phyloP scores from a whole-genome alignment of 2,888 invertebrate species.

The Mimas tiliae region DNA sequence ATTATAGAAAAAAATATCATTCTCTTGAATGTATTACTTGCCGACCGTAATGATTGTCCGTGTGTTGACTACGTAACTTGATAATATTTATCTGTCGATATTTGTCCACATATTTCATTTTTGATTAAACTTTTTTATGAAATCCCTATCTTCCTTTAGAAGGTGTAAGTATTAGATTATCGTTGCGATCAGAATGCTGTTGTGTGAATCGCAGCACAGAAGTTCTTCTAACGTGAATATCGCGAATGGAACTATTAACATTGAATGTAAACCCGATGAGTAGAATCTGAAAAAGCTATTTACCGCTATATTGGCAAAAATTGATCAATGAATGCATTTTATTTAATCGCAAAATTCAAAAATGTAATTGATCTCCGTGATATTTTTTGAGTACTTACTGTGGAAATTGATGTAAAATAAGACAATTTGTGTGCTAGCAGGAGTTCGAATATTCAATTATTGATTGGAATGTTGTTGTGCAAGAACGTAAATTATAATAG shows the following conservation, averaged over 20 bases:
- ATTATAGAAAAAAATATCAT: neutral
- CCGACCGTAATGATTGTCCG: neutral
- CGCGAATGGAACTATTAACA: neutral
- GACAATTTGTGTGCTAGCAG: constrained; percentile 36
- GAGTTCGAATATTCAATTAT: constrained; percentile 41
- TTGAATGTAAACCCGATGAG: neutral
- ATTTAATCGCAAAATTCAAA: constrained; percentile 28
- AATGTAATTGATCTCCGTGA: constrained; percentile 29
- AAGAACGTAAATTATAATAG: constrained; percentile 41
- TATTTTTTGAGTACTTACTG: constrained; percentile 44
- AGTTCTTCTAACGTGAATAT: neutral
- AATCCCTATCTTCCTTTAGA: neutral
- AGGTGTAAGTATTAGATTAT: constrained; percentile 3
- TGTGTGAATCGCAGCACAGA: neutral
- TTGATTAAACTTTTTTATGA: neutral
- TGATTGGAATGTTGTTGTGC: constrained; percentile 38
- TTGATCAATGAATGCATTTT: constrained; percentile 1
- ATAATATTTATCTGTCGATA: neutral
- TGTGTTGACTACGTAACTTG: neutral
- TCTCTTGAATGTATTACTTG: neutral
- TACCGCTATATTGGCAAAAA: too few species aligned
- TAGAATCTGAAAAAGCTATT: neutral
- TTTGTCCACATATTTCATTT: neutral
- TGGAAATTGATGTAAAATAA: constrained; percentile 40
- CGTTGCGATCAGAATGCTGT: neutral